Percentiles rank a stretch among this genome's conserved stretches.
Evolutionary conservation across 2,797 vertebrate genomes (phyloP).

Genomic region (Spea hammondii): DNA sequence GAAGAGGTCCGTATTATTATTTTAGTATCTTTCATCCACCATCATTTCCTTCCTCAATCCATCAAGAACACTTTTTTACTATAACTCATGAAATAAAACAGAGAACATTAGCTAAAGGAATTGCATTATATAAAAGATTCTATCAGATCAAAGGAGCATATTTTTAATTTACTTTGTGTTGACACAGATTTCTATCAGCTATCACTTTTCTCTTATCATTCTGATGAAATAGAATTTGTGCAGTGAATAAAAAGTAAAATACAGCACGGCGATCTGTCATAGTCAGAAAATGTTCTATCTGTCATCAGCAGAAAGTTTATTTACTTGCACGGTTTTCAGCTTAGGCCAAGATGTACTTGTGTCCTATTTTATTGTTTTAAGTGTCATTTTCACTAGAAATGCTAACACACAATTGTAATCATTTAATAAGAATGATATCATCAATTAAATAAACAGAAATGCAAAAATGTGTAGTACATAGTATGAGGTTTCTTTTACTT

Average conservation of each 20-base stretch:
- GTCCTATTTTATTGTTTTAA: constrained; percentile 62
- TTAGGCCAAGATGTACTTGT: constrained; percentile 61
- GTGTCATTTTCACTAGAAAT: constrained; percentile 26
- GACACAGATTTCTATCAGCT: constrained; percentile 79
- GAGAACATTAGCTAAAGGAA: constrained; percentile 75
- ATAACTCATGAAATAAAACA: constrained; percentile 70
- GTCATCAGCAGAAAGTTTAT: constrained; percentile 76
- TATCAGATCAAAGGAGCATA: constrained; percentile 68
- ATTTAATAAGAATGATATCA: neutral
- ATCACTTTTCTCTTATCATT: constrained; percentile 74
- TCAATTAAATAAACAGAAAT: neutral
- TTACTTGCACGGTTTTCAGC: constrained; percentile 71
- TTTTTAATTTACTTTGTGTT: constrained; percentile 85
- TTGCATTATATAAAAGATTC: constrained; percentile 73
- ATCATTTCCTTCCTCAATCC: constrained; percentile 61
- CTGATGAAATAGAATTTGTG: constrained; percentile 75
- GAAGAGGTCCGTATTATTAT: constrained; percentile 42
- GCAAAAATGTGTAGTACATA: no score
- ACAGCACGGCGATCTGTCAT: constrained; percentile 73
- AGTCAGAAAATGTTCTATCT: constrained; percentile 75
- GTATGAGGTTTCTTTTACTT: no score
- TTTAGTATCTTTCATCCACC: constrained; percentile 42
- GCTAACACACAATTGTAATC: neutral
- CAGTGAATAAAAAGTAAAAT: constrained; percentile 68
- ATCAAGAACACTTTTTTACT: constrained; percentile 59